A percentile compares a stretch with the other conserved stretches of the same genome.
Evolutionary conservation across 1,140 invertebrate genomes (phyloP).

Genomic region (Drosophila quadrilineata): DNA sequence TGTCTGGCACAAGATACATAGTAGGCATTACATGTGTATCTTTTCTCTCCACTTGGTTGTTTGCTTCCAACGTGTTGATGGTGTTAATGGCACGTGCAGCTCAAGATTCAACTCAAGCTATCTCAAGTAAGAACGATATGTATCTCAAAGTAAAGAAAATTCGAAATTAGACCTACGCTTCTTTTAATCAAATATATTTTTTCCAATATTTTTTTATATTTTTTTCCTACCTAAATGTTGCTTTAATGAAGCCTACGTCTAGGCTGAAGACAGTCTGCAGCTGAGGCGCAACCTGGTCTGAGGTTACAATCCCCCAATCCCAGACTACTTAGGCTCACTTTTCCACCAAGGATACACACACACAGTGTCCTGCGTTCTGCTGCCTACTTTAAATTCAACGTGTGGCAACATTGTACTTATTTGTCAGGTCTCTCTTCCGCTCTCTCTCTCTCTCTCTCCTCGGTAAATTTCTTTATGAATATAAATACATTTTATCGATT

Average conservation of each 20-base stretch:
- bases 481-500: constrained; percentile 76
- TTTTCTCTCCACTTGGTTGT: constrained; percentile 11
- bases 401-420: constrained; percentile 29
- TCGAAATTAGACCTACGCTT: no score
- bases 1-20: no score
- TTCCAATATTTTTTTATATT: no score
- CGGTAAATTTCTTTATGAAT: constrained; percentile 65
- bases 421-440: constrained; percentile 41
- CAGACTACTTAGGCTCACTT: constrained; percentile 12
- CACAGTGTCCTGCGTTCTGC: constrained; percentile 10
- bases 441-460: constrained; percentile 6
- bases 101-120: no score
- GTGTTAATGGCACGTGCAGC: constrained; percentile 80
- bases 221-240: neutral
- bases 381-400: constrained; percentile 76
- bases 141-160: no score
- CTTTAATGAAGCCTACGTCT: constrained; percentile 1
- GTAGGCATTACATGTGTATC: constrained; percentile 19
- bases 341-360: constrained; percentile 15
- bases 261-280: constrained; percentile 3
- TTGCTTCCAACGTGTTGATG: constrained; percentile 33
- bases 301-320: constrained; percentile 3
- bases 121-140: no score
- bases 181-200: no score
- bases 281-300: constrained; percentile 1